Evolutionary conservation across 1,140 invertebrate species (phyloP), one percentile per base, ranked within the genome.

Genomic region (Caerostris extrusa): DNA sequence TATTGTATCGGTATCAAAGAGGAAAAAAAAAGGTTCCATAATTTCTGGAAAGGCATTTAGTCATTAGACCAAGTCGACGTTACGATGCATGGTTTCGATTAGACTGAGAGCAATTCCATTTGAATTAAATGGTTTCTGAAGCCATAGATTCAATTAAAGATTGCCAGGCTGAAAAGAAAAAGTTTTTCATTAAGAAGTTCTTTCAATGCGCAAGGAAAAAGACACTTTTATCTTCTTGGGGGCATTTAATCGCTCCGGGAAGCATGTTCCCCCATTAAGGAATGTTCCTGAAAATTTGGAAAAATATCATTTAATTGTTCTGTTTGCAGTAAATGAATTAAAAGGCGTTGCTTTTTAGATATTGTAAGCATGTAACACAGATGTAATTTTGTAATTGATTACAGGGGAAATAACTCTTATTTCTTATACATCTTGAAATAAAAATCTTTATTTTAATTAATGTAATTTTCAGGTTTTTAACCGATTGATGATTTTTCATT

Each of bases 91-190:
- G 7, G 82, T 58, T 83, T 56, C 82, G 82, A 83, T 83, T 83
- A 83, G 53, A 83, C n/a, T 17, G 82, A 58, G 82, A n/a, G 82
- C 82, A 58, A 83, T 83, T 83, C 56, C 82, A 83, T 83, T 83
- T 83, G 82, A 83, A 83, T 83, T 83, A 83, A 83, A 83, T 83
- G 82, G 82, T 56, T 83, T 83, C 56, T 34, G 82, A 83, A 83
- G 57, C 82, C 82, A 83, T 83, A 83, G 56, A 83, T 83, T 83
- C 82, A 83, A 83, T 83, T 83, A 83, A 83, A 83, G 82, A 56
- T 58, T 56, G 82, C 82, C 57, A 10, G n/a, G 71, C 71, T 56
- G 56, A 53, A 56, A 19, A 58, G 56, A 55, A 56, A 56, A 83
- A 57, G 53, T 56, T 83, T 83, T 83, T 83, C 82, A 83, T 83